Percentiles rank a stretch among this genome's conserved stretches.
These are phyloP conservation scores for Mythimna pallens DNA, from an alignment of 2,888 invertebrate species.

Conservation along the genomic window DNA sequence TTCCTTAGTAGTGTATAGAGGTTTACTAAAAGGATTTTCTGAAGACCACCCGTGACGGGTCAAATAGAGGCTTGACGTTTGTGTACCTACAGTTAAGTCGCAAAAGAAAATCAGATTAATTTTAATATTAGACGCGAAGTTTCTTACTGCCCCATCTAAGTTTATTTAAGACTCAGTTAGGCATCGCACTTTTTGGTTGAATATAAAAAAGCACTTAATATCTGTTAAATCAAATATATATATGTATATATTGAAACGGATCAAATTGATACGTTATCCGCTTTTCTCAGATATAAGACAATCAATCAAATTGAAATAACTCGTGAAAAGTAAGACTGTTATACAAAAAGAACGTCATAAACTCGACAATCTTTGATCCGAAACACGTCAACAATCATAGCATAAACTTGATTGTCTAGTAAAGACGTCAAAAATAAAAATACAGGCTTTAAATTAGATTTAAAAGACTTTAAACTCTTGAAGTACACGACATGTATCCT, in stretches of 20 bases:
- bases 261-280: too few species aligned
- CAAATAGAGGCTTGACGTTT: constrained; percentile 2
- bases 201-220: not conserved
- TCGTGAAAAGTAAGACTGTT: not conserved
- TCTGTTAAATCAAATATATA: too few species aligned
- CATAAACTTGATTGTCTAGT: not conserved
- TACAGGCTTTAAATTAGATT: constrained; percentile 23
- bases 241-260: too few species aligned
- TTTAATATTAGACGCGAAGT: not conserved
- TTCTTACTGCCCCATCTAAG: not conserved
- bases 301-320: not conserved
- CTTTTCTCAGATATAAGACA: not conserved
- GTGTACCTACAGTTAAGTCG: not conserved
- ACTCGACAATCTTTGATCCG: not conserved
- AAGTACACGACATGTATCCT: constrained; percentile 26
- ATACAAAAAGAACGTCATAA: not conserved
- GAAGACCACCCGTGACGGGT: constrained; percentile 7
- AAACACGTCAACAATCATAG: not conserved
- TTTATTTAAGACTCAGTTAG: not conserved
- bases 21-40: constrained; percentile 4
- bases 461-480: constrained; percentile 25
- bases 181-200: not conserved
- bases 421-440: not conserved
- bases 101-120: not conserved
- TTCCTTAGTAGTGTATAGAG: not conserved